phyloP scores from a whole-genome alignment of 1,140 invertebrate species.

The Asbolus verrucosus region DNA sequence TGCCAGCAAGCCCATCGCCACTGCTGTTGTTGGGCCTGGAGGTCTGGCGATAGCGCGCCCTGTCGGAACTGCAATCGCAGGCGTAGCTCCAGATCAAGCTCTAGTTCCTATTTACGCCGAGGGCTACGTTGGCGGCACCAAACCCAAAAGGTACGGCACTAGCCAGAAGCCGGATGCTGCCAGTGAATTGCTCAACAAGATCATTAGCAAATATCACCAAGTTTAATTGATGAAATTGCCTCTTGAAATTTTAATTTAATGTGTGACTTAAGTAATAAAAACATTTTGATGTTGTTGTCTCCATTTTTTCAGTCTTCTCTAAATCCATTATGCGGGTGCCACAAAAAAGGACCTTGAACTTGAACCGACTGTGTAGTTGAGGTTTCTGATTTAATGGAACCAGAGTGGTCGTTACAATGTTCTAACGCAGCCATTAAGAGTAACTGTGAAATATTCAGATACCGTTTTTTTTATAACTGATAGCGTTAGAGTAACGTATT shows the following conservation, averaged over 20 bases:
- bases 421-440: not conserved
- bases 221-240: too few species aligned
- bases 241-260: not conserved
- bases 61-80: conserved; percentile 77
- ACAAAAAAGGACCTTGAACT: conserved; percentile 1
- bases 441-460: conserved; percentile 33
- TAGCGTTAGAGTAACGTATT: too few species aligned
- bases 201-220: conserved; percentile 63
- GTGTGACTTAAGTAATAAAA: not conserved
- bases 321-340: too few species aligned
- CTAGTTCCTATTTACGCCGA: conserved; percentile 60
- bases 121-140: conserved; percentile 48
- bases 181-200: conserved; percentile 60
- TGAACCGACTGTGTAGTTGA: conserved; percentile 5
- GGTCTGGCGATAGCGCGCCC: conserved; percentile 76
- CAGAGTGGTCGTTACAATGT: not conserved
- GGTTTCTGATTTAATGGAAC: conserved; percentile 20
- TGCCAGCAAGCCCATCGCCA: conserved; percentile 75
- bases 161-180: conserved; percentile 49
- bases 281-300: conserved; percentile 6
- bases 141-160: conserved; percentile 51
- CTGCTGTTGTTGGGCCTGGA: conserved; percentile 74
- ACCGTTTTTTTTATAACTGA: conserved; percentile 2
- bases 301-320: not conserved
- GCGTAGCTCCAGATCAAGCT: conserved; percentile 70